Base-by-base conservation (phyloP, 2,113 vertebrate genomes). In the Ceuthmochares aereus region DNA sequence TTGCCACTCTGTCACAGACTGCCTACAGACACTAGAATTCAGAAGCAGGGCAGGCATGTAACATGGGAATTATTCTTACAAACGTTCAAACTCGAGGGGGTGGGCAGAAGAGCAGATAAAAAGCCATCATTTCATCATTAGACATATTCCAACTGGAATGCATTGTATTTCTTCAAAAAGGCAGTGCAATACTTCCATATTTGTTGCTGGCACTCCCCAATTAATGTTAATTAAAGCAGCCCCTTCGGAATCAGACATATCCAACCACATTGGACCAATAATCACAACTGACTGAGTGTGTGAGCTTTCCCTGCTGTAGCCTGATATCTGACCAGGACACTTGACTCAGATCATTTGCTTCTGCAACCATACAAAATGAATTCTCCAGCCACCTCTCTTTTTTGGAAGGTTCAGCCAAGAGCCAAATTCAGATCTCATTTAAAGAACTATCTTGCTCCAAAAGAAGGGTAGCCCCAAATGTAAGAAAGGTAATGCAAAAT, bases 301-400 rank as follows among this genome's bases (percentile, higher is more conserved):
- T 0, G 3, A 95, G 92, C 60, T 78, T 89, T 87, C 88, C 90
- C 90, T 93, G 64, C 72, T 93, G 92, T 90, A 87, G 76, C 52
- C 96, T 96, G 96, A 96, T 96, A 89, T 84, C 66, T 95, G 95
- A 93, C 93, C 90, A 94, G 88, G 80, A 79, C 83, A 90, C 92
- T 96, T 75, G 88, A 95, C 83, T 96, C 56, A 45, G 76, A 95
- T 93, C 92, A 93, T 94, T 95, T 95, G 62, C 76, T 92, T 72
- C 82, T 88, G 76, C 92, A 95, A 54, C 92, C 73, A 90, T 23
- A 93, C 47, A 63, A 84, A 96, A 90, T 78, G 73, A 95, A 84
- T 94, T 92, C 55, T 93, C 75, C 85, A 84, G 73, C 17, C 54
- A 78, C 40, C 29, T 81, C 72, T 47, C 30, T n/a, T 73, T 75